Conservation (phyloP, 2,888 invertebrate species). For the Drosophila mettleri region DNA sequence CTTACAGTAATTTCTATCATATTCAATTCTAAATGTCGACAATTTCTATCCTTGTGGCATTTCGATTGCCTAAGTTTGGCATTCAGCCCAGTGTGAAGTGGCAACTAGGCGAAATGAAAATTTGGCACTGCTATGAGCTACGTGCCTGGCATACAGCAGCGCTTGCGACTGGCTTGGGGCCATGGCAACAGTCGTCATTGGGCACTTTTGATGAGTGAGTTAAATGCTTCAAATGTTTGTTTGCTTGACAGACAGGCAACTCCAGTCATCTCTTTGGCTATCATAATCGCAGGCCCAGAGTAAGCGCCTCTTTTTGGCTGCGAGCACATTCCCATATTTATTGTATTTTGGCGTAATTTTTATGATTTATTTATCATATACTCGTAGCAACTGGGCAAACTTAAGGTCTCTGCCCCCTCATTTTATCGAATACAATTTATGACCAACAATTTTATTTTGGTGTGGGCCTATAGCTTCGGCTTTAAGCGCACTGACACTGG, state of each 20-base stretch:
- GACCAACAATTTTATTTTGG: constrained; percentile 60
- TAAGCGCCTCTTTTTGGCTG: neutral
- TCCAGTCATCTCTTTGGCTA: constrained; percentile 5
- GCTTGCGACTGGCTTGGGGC: constrained; percentile 13
- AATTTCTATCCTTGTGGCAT: neutral
- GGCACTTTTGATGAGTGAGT: constrained; percentile 55
- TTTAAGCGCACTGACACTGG: constrained; percentile 9
- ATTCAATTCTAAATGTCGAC: neutral
- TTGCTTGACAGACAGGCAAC: constrained; percentile 28
- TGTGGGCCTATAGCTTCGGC: constrained; percentile 51
- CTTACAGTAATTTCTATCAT: neutral
- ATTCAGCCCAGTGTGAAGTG: constrained; percentile 33
- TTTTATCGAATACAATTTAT: constrained; percentile 73
- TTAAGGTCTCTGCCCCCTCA: constrained; percentile 11
- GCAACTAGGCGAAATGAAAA: constrained; percentile 35
- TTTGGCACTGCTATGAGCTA: constrained; percentile 37
- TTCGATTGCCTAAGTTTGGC: constrained; percentile 3
- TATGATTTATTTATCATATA: constrained; percentile 56
- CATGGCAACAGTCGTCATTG: constrained; percentile 30
- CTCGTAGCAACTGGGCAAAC: constrained; percentile 23
- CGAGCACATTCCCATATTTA: constrained; percentile 17
- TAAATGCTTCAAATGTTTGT: constrained; percentile 57
- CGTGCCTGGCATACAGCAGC: constrained; percentile 57
- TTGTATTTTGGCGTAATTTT: constrained; percentile 37
- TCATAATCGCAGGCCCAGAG: constrained; percentile 38